Evolutionary conservation across 2,888 invertebrate species (phyloP), one percentile per base, ranked within the genome.

Genomic region (Cataglyphis livida): DNA sequence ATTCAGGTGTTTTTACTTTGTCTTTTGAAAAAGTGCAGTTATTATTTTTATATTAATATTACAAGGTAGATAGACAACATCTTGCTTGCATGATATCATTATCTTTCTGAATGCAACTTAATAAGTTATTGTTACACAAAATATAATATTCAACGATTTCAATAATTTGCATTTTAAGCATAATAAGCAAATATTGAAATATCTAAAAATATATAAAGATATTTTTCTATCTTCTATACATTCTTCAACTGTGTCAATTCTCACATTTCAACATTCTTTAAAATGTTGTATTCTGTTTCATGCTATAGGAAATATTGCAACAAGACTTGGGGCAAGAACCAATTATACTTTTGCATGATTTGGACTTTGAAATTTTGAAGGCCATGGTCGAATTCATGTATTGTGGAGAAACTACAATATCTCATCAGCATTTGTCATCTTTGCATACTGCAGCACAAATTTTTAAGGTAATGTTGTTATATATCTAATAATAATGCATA

Each of bases 371-470:
- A 90, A 96, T 97, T 44, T 94, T 97, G 83, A 97, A 97, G 94
- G 96, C 96, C 68, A 95, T 97, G 84, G 96, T 97, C 48, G 97
- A 97, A 93, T 97, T 97, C 91, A 97, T 97, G 96, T 97, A 97
- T 92, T 97, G 96, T 91, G 97, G 97, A 1, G 97, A 97, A 95
- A 97, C 97, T 1, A 96, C 96, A 88, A 96, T 97, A 87, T 95
- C 96, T 73, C 96, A 97, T 93, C 96, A 96, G 89, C 96, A 97
- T 93, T 95, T 97, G 88, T 96, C 96, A 89, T 96, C 97, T 89
- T 93, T 97, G 70, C 95, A 97, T 66, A 96, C 97, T 78, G 97
- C 97, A 9, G 97, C 97, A 35, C 96, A 96, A 93, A 96, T 97
- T 91, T 96, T 97, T 85, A 96, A 97, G 94, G 97, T 97, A 79